Base-by-base conservation (phyloP, 1,140 invertebrate species). In the Drosophila melanica region DNA sequence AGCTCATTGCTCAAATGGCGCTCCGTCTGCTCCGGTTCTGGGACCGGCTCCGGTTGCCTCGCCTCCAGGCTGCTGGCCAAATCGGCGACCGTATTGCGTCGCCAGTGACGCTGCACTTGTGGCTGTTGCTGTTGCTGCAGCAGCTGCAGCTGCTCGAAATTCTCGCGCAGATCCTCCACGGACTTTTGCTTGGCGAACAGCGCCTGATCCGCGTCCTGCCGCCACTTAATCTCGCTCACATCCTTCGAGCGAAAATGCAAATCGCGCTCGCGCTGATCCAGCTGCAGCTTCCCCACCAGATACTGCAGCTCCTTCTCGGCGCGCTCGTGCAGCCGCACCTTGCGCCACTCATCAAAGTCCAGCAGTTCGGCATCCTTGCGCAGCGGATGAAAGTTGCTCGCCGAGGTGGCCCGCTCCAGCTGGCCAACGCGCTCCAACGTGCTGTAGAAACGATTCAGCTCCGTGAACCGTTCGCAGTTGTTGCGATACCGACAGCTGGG, bases 341-440 rank as follows among this genome's bases (percentile, higher is more conserved):
- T 94, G 90, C 95, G 96, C 97, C 97, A 98, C 44, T 95, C 94
- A 80, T 98, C 97, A 90, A 96, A 98, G 93, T 97, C 96, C 75
- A 97, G 95, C 23, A 97, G 95, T 80, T 96, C 95, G 89, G 96
- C 95, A 79, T 95, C 94, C 90, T 93, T 95, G 80, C 94, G 92
- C 79, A 95, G 93, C 3, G 95, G 95, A 54, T 95, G 94, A 37
- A 97, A 92, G 79, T 96, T 96, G 64, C 93, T 93, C 3, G 93
- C 94, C 1, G 95, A 96, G 3, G 96, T 95, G 9, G 95, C 95
- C 75, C 94, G 95, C 92, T 97, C 96, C 35, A 99, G 92, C 71
- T 97, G 94, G 0, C 95, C 95, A 48, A 98, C 95, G 86, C 97
- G 94, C 92, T 98, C 97, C 39, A 98, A 93, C 73, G 95, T 97